phyloP scores from a whole-genome alignment of 2,888 invertebrate species.

The Drosophila stalkeri region DNA sequence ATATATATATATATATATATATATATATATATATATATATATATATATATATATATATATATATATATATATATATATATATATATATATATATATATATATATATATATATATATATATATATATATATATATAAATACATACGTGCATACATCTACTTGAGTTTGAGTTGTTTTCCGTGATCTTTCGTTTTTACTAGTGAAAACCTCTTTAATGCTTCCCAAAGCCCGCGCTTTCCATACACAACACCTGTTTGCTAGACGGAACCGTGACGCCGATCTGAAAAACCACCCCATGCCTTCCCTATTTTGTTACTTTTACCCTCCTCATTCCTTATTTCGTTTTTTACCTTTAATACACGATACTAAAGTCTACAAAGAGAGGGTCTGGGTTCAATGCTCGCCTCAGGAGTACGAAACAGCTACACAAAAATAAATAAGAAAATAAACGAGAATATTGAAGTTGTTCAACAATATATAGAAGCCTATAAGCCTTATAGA shows the following conservation, averaged over 20 bases:
- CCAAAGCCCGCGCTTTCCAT: conserved; percentile 53
- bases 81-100: background rate
- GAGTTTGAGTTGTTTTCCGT: conserved; percentile 32
- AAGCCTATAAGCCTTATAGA: too few species aligned
- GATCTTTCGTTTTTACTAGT: conserved; percentile 42
- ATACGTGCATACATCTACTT: background rate
- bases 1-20: too few species aligned
- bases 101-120: background rate
- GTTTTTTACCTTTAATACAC: conserved; percentile 16
- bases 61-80: background rate
- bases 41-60: background rate
- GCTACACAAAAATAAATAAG: background rate
- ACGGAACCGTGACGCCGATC: conserved; percentile 54
- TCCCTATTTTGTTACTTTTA: conserved; percentile 22
- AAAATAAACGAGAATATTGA: background rate
- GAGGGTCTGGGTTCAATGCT: conserved; percentile 52
- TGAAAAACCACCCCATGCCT: conserved; percentile 62
- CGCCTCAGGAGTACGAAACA: conserved; percentile 22
- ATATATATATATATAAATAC: background rate
- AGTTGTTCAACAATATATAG: background rate
- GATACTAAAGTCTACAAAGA: conserved; percentile 18
- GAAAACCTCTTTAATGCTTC: conserved; percentile 45
- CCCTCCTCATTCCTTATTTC: conserved; percentile 18
- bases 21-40: too few species aligned
- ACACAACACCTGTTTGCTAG: conserved; percentile 67